Evolutionary conservation across 1,140 invertebrate genomes (phyloP), one percentile per base, ranked within the genome.

Genomic region (Polyergus mexicanus): DNA sequence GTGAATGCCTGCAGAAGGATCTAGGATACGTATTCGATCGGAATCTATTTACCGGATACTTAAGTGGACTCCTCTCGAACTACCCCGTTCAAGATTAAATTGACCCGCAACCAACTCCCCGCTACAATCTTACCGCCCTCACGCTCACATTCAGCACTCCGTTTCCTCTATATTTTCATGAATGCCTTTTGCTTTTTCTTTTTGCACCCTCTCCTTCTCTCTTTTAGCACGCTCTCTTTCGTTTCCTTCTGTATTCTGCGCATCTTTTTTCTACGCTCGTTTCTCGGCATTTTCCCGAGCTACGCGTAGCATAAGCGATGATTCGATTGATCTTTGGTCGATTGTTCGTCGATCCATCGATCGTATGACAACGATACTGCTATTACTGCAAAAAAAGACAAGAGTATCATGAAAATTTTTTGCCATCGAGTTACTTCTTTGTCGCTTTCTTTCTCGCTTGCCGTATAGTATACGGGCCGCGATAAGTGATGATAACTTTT

Each of bases 11-110:
- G 84, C 69, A 66, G 74, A 85, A 16, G 47, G 83, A 88, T 88
- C 76, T 80, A 88, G 87, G 65, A 83, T 76, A 63, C 22, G 60
- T 63, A 28, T 86, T 89, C 87, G 86, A 91, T 91, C 86, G 89
- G 86, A 91, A 91, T 91, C 89, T 90, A 90, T 91, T 91, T 91
- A 89, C 89, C 69, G 85, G 88, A 68, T 88, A 86, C 88, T 91
- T 91, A 91, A 89, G 72, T 91, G 84, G 87, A 89, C 87, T 89
- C 80, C 80, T 16, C 47, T 16, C 47, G 83, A 84, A 87, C 87
- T 87, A 90, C 72, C 88, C 77, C 88, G 71, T 58, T 78, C 88
- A 86, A 88, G 80, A 91, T 91, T 91, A 88, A 90, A 91, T 91
- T 90, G 86, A 91, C 86, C 88, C 68, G 88, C 83, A 89, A 89